Conservation (phyloP, 2,888 invertebrate genomes). For the Empis livida region DNA sequence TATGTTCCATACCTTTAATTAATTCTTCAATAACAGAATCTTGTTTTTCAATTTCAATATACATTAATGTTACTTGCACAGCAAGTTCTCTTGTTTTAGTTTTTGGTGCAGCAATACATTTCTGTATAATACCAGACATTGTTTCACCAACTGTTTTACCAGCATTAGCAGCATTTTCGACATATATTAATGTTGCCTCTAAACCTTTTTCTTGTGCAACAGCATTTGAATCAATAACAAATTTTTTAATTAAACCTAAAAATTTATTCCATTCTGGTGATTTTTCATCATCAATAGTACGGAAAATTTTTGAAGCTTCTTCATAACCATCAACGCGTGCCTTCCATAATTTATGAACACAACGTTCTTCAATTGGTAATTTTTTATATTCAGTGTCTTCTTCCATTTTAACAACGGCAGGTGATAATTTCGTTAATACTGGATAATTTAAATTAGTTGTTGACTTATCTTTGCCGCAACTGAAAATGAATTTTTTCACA, state of each 20-base stretch:
- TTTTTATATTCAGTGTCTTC: slow-evolving; percentile 81
- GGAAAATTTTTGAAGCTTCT: slow-evolving; percentile 79
- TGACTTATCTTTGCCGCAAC: too few species aligned
- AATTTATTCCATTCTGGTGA: slow-evolving; percentile 89
- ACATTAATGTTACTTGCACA: slow-evolving; percentile 81
- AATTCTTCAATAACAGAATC: slow-evolving; percentile 83
- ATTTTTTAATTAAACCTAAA: slow-evolving; percentile 81
- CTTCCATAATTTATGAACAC: slow-evolving; percentile 92
- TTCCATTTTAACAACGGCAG: slow-evolving; percentile 42
- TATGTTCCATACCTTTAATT: slow-evolving; percentile 85
- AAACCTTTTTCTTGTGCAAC: slow-evolving; percentile 92
- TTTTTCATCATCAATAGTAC: slow-evolving; percentile 81
- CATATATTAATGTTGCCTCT: slow-evolving; percentile 79
- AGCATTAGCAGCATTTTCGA: slow-evolving; percentile 79
- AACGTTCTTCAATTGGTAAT: slow-evolving; percentile 78
- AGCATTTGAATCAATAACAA: slow-evolving; percentile 88
- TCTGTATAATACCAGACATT: slow-evolving; percentile 73
- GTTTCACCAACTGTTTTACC: slow-evolving; percentile 85
- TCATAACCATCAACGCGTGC: slow-evolving; percentile 90
- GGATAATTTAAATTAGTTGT: too few species aligned
- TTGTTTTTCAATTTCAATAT: slow-evolving; percentile 90
- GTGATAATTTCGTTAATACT: too few species aligned
- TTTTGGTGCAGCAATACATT: slow-evolving; percentile 86
- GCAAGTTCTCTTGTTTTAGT: slow-evolving; percentile 85
- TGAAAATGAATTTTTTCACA: too few species aligned